A percentile compares a stretch with the other conserved stretches of the same genome.
phyloP scores from a whole-genome alignment of 2,888 invertebrate genomes.

The Orgyia antiqua region DNA sequence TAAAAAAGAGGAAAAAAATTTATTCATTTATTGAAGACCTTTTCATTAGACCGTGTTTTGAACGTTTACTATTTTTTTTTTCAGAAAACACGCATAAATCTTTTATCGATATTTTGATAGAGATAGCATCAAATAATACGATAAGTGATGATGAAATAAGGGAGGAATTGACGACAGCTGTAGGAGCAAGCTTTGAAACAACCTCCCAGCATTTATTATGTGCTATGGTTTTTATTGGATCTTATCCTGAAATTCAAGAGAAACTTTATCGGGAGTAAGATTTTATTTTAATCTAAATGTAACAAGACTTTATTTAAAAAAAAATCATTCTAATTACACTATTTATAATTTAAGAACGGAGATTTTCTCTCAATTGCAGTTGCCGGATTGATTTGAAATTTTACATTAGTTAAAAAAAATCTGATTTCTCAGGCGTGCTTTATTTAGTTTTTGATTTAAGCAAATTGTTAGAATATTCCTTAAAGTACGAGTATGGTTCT shows the following conservation, averaged over 20 bases:
- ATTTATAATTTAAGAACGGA: not conserved
- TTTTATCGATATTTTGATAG: slow-evolving; percentile 14
- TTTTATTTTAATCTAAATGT: not conserved
- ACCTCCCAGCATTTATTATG: slow-evolving; percentile 11
- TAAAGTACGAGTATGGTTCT: too few relatives aligned
- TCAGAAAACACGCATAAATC: slow-evolving; percentile 10
- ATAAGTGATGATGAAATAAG: slow-evolving; percentile 25
- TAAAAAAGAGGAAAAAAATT: too few relatives aligned
- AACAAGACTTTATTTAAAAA: not conserved
- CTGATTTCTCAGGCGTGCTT: too few relatives aligned
- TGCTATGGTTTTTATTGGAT: slow-evolving; percentile 20
- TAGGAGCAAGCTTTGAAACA: slow-evolving; percentile 21
- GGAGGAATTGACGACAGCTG: slow-evolving; percentile 32
- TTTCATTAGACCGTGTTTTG: too few relatives aligned
- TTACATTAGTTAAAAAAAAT: too few relatives aligned
- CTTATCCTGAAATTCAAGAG: slow-evolving; percentile 42
- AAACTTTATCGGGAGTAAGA: slow-evolving; percentile 36
- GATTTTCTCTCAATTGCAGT: too few relatives aligned
- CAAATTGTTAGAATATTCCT: too few relatives aligned
- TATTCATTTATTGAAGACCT: too few relatives aligned
- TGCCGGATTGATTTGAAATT: too few relatives aligned
- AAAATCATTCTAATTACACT: not conserved
- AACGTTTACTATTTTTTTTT: too few relatives aligned
- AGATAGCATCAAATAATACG: slow-evolving; percentile 11
- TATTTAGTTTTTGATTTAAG: too few relatives aligned